Conservation (phyloP, 2,113 vertebrate species). For the Pachyramphus minor region DNA sequence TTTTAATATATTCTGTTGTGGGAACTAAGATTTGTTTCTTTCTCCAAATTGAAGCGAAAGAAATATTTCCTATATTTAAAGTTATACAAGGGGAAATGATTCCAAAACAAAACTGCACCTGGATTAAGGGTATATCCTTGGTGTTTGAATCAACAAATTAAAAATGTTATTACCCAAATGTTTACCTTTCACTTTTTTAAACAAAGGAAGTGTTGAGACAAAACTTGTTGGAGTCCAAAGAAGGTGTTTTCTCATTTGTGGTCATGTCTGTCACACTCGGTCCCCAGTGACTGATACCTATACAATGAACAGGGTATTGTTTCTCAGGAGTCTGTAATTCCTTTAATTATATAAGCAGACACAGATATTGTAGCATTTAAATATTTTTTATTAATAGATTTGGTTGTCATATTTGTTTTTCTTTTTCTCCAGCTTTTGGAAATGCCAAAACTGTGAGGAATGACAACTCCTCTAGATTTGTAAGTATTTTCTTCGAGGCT, state of each 20-base stretch:
- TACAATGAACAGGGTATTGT: neutral
- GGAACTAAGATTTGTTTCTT: neutral
- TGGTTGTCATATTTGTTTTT: neutral
- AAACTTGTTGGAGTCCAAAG: neutral
- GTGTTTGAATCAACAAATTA: no score
- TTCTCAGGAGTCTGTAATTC: neutral
- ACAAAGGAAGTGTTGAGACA: neutral
- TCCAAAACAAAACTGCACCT: no score
- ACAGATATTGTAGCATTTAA: neutral
- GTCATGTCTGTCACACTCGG: neutral
- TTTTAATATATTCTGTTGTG: neutral
- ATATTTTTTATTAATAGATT: neutral
- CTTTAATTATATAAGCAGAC: neutral
- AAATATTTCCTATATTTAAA: neutral
- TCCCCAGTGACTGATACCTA: neutral
- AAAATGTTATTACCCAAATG: no score
- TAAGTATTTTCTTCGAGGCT: conserved; percentile 78
- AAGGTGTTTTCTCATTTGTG: neutral
- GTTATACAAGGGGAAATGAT: no score
- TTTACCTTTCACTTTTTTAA: neutral
- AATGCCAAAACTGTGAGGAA: conserved; percentile 98
- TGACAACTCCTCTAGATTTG: conserved; percentile 98
- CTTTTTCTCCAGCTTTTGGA: conserved; percentile 87
- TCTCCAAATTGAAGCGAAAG: neutral
- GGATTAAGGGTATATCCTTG: no score